Base-by-base conservation (phyloP, 2,113 vertebrate genomes). In the Elgaria multicarinata region DNA sequence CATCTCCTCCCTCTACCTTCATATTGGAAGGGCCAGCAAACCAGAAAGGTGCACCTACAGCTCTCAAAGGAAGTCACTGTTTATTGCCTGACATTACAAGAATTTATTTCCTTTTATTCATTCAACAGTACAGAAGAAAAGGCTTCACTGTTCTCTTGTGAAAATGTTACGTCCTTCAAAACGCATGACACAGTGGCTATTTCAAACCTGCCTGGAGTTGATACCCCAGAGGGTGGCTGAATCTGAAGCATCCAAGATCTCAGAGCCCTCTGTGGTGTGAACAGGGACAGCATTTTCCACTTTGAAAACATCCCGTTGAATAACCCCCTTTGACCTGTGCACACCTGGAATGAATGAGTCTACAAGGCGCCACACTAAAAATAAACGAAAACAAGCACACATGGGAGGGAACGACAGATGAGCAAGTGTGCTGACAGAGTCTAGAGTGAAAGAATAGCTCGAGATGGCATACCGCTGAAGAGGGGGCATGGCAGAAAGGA, bases 381-480 rank as follows among this genome's bases (percentile, higher is more conserved):
- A 16, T 87, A 95, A 96, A 94, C 88, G 71, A 90, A 95, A 96
- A 93, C 92, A 94, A 96, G 95, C 94, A 96, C 89, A 93, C 89
- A 72, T 82, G 92, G 91, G 95, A 90, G 87, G 95, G 91, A 95
- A 95, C 75, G 92, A 95, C 87, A 87, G 84, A 95, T 95, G 95
- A 95, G 93, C 6, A 16, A 93, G 92, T 94, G 94, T 53, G 13
- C 91, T 89, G 94, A 93, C 94, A 92, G 90, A 96, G 96, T 95
- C 88, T 93, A 94, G 95, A 94, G 93, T 92, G 90, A 96, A 94
- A 94, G 85, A 96, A 93, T 95, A 97, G 95, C 96, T 97, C 97
- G 94, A 96, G 93, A 98, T 98, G 98, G 94, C 95, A 97, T 96
- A 95, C 94, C 93, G 24, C 96, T 89, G 58, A 92, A 97, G 94